Evolutionary conservation across 2,888 invertebrate species (phyloP).

Genomic region (Amphiduros pacificus): DNA sequence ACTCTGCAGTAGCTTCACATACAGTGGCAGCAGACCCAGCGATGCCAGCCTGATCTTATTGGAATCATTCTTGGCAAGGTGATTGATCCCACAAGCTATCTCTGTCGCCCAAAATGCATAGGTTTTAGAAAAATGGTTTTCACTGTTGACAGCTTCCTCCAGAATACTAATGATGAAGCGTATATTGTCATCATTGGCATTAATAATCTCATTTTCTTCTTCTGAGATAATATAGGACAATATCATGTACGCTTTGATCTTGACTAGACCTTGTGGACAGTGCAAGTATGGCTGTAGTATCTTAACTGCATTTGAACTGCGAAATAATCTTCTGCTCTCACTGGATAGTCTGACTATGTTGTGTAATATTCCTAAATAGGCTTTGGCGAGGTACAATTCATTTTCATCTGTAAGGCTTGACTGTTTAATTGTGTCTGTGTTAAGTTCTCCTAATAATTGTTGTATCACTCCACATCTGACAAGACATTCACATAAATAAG

Average conservation of each 20-base stretch:
- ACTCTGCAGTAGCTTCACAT: constrained; percentile 25
- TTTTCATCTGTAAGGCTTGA: constrained; percentile 29
- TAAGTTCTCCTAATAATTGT: constrained; percentile 28
- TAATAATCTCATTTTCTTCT: constrained; percentile 45
- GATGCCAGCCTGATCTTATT: constrained; percentile 30
- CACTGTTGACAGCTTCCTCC: constrained; percentile 41
- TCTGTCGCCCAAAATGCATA: constrained; percentile 51
- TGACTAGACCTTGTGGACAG: constrained; percentile 35
- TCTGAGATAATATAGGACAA: constrained; percentile 51
- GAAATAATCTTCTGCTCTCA: constrained; percentile 37
- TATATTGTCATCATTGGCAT: constrained; percentile 43
- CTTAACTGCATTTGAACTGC: constrained; percentile 34
- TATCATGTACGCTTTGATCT: constrained; percentile 48
- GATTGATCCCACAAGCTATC: constrained; percentile 41
- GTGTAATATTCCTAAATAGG: constrained; percentile 50
- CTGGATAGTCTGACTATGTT: constrained; percentile 45
- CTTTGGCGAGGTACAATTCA: constrained; percentile 40
- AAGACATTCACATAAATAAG: constrained; percentile 40
- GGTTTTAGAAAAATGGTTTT: constrained; percentile 43
- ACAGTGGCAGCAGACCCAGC: constrained; percentile 29
- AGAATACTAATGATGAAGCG: constrained; percentile 47
- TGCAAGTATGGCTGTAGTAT: constrained; percentile 32
- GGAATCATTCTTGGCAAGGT: constrained; percentile 31
- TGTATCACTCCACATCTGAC: constrained; percentile 27
- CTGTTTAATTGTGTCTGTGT: constrained; percentile 10